These are phyloP conservation scores for Cyclophora albipunctata DNA, from an alignment of 2,888 invertebrate species.

Conservation along the genomic window DNA sequence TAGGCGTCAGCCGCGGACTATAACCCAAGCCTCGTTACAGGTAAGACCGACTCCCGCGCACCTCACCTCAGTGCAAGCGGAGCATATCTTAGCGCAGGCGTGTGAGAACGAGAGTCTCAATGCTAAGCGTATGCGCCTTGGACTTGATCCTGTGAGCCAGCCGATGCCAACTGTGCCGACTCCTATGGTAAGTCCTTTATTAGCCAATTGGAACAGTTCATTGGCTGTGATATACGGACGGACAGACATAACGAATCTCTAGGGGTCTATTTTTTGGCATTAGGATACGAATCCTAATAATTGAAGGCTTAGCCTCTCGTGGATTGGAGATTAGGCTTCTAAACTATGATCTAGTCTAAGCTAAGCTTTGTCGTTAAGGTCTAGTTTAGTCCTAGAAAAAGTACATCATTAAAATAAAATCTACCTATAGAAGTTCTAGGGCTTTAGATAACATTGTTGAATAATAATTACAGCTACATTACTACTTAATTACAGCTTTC, in stretches of 20 bases:
- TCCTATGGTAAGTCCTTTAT: conserved; percentile 55
- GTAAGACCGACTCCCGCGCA: conserved; percentile 96
- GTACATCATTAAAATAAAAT: too few relatives aligned
- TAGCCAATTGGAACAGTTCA: conserved; percentile 1
- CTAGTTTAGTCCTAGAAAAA: too few relatives aligned
- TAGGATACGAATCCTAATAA: too few relatives aligned
- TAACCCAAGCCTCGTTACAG: conserved; percentile 56
- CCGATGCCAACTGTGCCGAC: conserved; percentile 87
- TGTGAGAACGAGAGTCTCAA: conserved; percentile 98
- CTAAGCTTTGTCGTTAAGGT: too few relatives aligned
- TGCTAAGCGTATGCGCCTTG: conserved; percentile 96
- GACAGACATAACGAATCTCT: too few relatives aligned
- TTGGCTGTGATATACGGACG: neutral
- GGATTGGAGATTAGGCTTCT: too few relatives aligned
- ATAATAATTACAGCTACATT: too few relatives aligned
- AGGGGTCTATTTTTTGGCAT: too few relatives aligned
- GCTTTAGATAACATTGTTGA: neutral
- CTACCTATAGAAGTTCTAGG: too few relatives aligned
- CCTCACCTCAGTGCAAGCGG: conserved; percentile 96
- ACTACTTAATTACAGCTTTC: neutral
- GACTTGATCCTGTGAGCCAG: conserved; percentile 94
- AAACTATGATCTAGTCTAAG: too few relatives aligned
- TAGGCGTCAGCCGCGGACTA: conserved; percentile 2
- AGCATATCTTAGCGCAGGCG: conserved; percentile 95
- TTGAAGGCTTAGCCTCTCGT: too few relatives aligned